Base-by-base conservation (phyloP, 2,797 vertebrate species). In the Cirrhinus molitorella region DNA sequence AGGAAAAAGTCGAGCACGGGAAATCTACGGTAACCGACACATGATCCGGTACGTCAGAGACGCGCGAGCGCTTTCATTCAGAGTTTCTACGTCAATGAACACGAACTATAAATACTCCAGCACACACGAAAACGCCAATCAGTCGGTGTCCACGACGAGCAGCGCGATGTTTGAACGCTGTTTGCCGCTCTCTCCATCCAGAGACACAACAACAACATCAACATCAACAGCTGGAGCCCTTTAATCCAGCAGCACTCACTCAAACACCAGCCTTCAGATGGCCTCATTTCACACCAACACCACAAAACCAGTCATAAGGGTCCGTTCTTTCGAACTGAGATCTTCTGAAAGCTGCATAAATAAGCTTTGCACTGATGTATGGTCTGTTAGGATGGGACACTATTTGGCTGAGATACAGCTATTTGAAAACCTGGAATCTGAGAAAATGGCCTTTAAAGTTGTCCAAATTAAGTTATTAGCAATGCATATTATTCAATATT, bases 21-120 rank as follows among this genome's bases (percentile, higher is more conserved):
- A 95, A 95, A 96, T 95, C 96, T 95, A 96, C 96, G 96, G 96
- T 96, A 93, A 96, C 95, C 94, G 94, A 96, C 97, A 97, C 97
- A 96, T 97, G 97, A 97, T 96, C 95, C 94, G 93, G 94, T 95
- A 97, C 96, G 97, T 98, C 97, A 97, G 95, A 77, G 37, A 5
- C 4, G 61, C 95, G 95, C 92, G 94, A 92, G 92, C 94, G 90
- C 95, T 94, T 91, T 91, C 88, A 93, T 94, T 89, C 91, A 93
- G 93, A 79, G 19, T 74, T 55, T 74, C 5, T 28, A 16, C 49
- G 23, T 53, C 47, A 53, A 21, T 55, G 71, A 74, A 34, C 28
- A 7, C 19, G 71, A 37, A 13, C 49, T 74, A 53, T 55, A 37
- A 55, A 55, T 16, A 74, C 71, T 28, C 7, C 65, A 67, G 37